phyloP scores from a whole-genome alignment of 2,113 vertebrate genomes.

The Diadophis punctatus region DNA sequence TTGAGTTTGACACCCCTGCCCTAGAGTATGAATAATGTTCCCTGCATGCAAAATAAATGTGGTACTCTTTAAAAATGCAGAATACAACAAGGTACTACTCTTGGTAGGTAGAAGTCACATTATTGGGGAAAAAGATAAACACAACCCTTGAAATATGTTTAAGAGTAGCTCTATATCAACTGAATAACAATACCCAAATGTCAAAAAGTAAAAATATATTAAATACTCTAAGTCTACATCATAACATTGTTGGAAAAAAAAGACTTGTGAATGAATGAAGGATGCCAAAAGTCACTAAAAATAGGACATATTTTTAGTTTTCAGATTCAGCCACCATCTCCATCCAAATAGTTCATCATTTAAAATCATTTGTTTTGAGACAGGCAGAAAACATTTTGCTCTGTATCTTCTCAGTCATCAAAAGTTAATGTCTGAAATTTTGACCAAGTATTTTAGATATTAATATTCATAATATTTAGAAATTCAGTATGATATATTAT shows the following conservation, averaged over 20 bases:
- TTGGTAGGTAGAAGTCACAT: background rate
- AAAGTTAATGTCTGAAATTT: background rate
- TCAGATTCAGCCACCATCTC: background rate
- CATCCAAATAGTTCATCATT: background rate
- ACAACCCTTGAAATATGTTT: background rate
- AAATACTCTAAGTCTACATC: background rate
- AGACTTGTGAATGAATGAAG: background rate
- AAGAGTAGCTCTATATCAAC: background rate
- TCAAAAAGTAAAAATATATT: background rate
- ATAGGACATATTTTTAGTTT: background rate
- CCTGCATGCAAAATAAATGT: background rate
- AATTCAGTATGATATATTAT: background rate
- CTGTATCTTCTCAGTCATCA: background rate
- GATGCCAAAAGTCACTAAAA: background rate
- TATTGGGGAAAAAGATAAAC: background rate
- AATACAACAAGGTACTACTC: background rate
- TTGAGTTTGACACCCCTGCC: no score
- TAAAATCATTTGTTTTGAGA: background rate
- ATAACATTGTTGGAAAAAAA: background rate
- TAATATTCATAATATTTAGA: constrained; percentile 1
- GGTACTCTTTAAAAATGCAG: background rate
- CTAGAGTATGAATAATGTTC: no score
- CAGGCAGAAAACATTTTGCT: background rate
- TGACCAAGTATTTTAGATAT: background rate
- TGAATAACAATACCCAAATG: background rate